phyloP scores from a whole-genome alignment of 1,140 invertebrate species.

The Hypsibius dujardini region DNA sequence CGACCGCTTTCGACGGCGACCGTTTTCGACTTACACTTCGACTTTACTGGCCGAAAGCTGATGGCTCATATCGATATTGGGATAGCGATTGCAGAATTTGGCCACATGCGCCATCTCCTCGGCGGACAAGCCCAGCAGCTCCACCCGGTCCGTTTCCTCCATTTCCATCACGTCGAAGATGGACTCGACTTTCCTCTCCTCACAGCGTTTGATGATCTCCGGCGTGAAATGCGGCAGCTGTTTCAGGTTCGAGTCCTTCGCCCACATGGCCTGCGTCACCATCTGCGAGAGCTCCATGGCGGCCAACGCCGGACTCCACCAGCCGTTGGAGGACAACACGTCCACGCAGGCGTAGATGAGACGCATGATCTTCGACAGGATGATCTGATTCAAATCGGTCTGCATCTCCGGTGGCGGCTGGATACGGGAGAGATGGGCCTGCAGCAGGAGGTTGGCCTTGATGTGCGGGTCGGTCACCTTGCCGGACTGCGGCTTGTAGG shows the following conservation, averaged over 20 bases:
- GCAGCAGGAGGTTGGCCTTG: slow-evolving; percentile 84
- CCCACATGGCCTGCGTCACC: slow-evolving; percentile 99
- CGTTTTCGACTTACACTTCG: not conserved
- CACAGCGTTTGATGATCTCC: slow-evolving; percentile 75
- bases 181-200: slow-evolving; percentile 76
- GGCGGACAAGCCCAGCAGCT: slow-evolving; percentile 63
- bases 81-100: slow-evolving; percentile 93
- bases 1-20: too few relatives aligned
- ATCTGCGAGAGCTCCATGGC: slow-evolving; percentile 99
- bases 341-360: slow-evolving; percentile 97
- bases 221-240: slow-evolving; percentile 84
- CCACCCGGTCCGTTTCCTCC: slow-evolving; percentile 76
- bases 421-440: slow-evolving; percentile 83
- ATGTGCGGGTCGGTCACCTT: slow-evolving; percentile 78
- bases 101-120: slow-evolving; percentile 89
- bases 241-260: slow-evolving; percentile 88
- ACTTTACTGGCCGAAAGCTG: slow-evolving; percentile 44
- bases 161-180: slow-evolving; percentile 98
- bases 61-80: slow-evolving; percentile 90
- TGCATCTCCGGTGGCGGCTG: slow-evolving; percentile 86
- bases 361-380: slow-evolving; percentile 56
- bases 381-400: slow-evolving; percentile 70
- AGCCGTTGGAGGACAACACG: slow-evolving; percentile 90
- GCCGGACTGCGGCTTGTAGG: not conserved
- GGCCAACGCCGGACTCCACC: slow-evolving; percentile 87